Conservation (phyloP, 2,888 invertebrate genomes). For the Uloborus plumipes region DNA sequence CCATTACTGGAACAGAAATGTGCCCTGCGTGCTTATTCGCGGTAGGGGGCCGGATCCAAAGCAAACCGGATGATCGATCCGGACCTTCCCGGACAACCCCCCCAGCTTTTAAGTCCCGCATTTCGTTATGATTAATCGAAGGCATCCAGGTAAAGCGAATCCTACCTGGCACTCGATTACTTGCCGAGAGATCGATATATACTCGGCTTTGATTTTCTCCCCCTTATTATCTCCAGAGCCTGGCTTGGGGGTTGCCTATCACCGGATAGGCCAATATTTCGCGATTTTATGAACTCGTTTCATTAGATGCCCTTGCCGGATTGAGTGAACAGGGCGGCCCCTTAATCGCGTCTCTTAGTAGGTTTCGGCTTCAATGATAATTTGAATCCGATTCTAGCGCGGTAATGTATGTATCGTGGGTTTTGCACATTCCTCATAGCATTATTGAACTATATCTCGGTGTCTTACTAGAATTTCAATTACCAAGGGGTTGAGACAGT, state of each 20-base stretch:
- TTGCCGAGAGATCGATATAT: constrained; percentile 38
- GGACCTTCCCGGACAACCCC: neutral
- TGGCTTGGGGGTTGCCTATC: neutral
- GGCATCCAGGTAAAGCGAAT: constrained; percentile 26
- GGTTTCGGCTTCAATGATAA: no score
- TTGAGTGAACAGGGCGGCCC: neutral
- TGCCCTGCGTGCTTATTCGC: constrained; percentile 1
- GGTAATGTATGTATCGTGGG: no score
- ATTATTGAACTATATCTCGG: no score
- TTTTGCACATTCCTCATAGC: no score
- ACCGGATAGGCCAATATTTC: constrained; percentile 6
- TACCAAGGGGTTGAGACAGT: no score
- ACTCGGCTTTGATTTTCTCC: neutral
- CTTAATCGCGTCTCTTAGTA: no score
- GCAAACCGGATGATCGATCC: constrained; percentile 15
- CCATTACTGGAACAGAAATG: constrained; percentile 29
- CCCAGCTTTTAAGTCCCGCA: constrained; percentile 16
- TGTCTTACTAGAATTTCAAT: no score
- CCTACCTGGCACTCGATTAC: constrained; percentile 24
- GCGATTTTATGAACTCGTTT: constrained; percentile 26
- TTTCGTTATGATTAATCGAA: constrained; percentile 44
- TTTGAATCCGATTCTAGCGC: no score
- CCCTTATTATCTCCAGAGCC: constrained; percentile 1
- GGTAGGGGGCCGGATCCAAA: constrained; percentile 24
- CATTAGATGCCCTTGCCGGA: constrained; percentile 21